phyloP scores from a whole-genome alignment of 2,888 invertebrate genomes.

The Stictocephala bisonia region DNA sequence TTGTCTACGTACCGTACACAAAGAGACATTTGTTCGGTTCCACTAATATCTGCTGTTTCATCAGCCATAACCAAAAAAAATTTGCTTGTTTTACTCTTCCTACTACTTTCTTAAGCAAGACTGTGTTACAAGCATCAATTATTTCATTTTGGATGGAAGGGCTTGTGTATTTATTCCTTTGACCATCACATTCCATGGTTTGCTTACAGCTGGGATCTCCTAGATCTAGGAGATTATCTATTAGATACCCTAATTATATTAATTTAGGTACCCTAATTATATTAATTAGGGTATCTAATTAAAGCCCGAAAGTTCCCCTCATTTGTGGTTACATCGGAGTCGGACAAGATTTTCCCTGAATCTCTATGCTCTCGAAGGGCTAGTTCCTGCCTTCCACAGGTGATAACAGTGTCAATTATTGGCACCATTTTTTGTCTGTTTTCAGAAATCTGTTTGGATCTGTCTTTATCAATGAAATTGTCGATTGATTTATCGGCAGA shows the following conservation, averaged over 20 bases:
- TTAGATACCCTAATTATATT: too few relatives aligned
- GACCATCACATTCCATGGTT: background rate
- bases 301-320: constrained; percentile 40
- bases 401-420: constrained; percentile 35
- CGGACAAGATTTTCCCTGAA: constrained; percentile 10
- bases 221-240: too few relatives aligned
- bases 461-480: background rate
- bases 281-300: background rate
- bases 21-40: constrained; percentile 2
- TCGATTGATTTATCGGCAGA: constrained; percentile 11
- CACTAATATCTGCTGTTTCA: constrained; percentile 25
- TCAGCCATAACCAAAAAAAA: constrained; percentile 10
- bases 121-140: background rate
- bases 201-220: background rate
- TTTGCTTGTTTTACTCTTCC: background rate
- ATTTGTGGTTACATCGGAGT: constrained; percentile 23
- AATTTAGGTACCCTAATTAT: too few relatives aligned
- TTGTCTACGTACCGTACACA: background rate
- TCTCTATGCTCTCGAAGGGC: constrained; percentile 38
- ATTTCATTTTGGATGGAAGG: constrained; percentile 10
- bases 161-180: background rate
- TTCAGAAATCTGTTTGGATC: background rate
- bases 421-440: constrained; percentile 1
- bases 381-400: constrained; percentile 27
- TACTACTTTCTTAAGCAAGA: background rate